phyloP scores from a whole-genome alignment of 2,888 invertebrate species.

The Synergus gifuensis region DNA sequence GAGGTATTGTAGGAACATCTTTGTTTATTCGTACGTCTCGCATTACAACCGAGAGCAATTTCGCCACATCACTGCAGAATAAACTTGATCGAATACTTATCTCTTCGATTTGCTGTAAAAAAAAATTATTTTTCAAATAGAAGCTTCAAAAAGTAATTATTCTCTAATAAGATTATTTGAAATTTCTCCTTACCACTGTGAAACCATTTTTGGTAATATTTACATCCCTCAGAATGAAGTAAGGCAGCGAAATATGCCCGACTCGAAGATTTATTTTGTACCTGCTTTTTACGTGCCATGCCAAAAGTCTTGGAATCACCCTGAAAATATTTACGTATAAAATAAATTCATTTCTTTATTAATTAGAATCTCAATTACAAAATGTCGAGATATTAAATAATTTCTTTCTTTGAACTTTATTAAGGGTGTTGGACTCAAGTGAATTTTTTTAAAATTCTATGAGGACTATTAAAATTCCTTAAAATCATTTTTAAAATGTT shows the following conservation, averaged over 20 bases:
- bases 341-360: conserved; percentile 8
- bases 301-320: conserved; percentile 87
- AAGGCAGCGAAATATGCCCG: conserved; percentile 89
- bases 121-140: conserved; percentile 55
- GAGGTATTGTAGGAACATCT: conserved; percentile 79
- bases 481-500: no score
- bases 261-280: conserved; percentile 89
- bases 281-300: conserved; percentile 89
- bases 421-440: no score
- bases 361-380: background rate
- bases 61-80: conserved; percentile 92
- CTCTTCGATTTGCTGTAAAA: conserved; percentile 88
- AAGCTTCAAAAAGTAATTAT: background rate
- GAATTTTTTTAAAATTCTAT: no score
- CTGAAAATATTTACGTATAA: conserved; percentile 76
- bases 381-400: background rate
- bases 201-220: conserved; percentile 89
- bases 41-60: conserved; percentile 89
- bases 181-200: conserved; percentile 82
- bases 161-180: conserved; percentile 15
- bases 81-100: conserved; percentile 92
- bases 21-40: conserved; percentile 90
- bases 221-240: conserved; percentile 89
- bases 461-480: no score
- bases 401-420: no score